These are phyloP conservation scores for Hesperophylax magnus DNA, from an alignment of 1,140 invertebrate genomes.

Conservation along the genomic window DNA sequence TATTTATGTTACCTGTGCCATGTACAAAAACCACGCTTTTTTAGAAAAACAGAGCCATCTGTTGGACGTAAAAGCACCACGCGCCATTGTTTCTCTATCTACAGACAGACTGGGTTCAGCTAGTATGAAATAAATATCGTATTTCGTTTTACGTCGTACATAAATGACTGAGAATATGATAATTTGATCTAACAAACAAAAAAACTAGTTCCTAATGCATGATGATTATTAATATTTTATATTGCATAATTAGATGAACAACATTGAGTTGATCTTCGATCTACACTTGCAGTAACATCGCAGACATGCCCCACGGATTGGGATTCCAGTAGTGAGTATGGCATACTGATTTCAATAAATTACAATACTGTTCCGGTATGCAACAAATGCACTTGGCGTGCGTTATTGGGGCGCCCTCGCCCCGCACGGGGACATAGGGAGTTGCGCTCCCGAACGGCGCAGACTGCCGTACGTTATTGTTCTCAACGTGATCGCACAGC, in stretches of 20 bases:
- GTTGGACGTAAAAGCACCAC: too few relatives aligned
- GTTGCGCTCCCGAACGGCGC: background rate
- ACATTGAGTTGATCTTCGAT: background rate
- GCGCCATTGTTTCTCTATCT: too few relatives aligned
- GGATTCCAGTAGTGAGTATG: background rate
- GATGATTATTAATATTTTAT: background rate
- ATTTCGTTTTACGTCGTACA: too few relatives aligned
- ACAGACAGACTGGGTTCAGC: too few relatives aligned
- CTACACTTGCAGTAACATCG: background rate
- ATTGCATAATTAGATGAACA: background rate
- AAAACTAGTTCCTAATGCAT: too few relatives aligned
- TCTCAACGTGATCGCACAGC: background rate
- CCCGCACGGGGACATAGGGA: background rate
- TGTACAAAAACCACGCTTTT: too few relatives aligned
- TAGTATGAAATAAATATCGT: too few relatives aligned
- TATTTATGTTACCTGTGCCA: too few relatives aligned
- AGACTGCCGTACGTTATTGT: conserved; percentile 1
- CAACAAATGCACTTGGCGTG: conserved; percentile 49
- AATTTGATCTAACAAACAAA: too few relatives aligned
- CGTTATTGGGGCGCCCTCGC: conserved; percentile 30
- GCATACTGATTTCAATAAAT: conserved; percentile 48
- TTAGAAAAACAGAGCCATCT: too few relatives aligned
- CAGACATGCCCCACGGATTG: background rate
- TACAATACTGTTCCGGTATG: conserved; percentile 48
- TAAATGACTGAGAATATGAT: too few relatives aligned